phyloP scores from a whole-genome alignment of 2,888 invertebrate species.

The Pristionchus fissidentatus region DNA sequence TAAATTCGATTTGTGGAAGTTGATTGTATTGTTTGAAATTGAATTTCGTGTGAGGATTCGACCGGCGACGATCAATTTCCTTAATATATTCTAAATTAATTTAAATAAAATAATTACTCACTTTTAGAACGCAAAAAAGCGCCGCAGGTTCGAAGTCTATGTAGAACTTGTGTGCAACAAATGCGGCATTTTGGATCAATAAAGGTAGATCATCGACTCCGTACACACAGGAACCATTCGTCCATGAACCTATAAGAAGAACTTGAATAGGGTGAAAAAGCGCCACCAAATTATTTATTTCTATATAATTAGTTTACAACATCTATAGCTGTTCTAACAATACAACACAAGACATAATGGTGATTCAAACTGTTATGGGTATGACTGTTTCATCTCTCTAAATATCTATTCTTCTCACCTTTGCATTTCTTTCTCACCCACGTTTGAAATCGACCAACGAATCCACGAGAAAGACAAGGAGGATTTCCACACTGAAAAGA shows the following conservation, averaged over 20 bases:
- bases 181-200: background rate
- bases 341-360: no score
- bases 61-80: background rate
- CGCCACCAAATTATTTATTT: no score
- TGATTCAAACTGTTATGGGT: no score
- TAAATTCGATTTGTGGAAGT: conserved; percentile 14
- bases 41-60: background rate
- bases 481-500: conserved; percentile 21
- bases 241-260: background rate
- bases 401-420: background rate
- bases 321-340: no score
- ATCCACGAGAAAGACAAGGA: conserved; percentile 33
- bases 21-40: background rate
- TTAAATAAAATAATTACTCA: background rate
- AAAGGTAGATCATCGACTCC: conserved; percentile 24
- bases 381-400: no score
- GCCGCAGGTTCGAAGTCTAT: conserved; percentile 37
- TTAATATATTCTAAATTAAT: background rate
- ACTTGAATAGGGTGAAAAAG: background rate
- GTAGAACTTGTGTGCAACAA: conserved; percentile 40
- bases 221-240: conserved; percentile 21
- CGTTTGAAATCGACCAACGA: conserved; percentile 21
- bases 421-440: conserved; percentile 13
- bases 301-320: no score
- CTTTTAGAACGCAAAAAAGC: conserved; percentile 30